Percentiles rank a stretch among this genome's conserved stretches.
phyloP scores from a whole-genome alignment of 2,888 invertebrate genomes.

The Glyphotaelius pellucidus region DNA sequence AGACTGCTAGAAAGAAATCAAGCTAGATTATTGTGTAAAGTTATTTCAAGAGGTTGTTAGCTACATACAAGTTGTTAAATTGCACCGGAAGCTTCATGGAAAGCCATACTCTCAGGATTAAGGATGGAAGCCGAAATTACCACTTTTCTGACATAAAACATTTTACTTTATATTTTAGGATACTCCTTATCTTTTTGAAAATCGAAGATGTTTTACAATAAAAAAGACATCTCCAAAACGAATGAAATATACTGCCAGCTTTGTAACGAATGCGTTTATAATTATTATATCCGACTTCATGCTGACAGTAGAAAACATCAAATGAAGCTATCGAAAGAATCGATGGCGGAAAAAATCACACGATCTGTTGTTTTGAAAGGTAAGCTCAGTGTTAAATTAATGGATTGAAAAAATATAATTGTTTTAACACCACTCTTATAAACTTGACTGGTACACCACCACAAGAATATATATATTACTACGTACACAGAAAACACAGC shows the following conservation, averaged over 20 bases:
- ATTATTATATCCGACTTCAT: not conserved
- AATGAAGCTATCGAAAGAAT: not conserved
- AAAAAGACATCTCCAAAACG: not conserved
- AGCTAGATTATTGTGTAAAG: not conserved
- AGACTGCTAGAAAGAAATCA: not conserved
- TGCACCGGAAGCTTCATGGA: not conserved
- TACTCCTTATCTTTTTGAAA: not conserved
- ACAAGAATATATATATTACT: not conserved
- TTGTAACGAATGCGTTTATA: not conserved
- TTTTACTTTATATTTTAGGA: conserved; percentile 25
- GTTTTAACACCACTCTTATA: not conserved
- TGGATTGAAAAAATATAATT: not conserved
- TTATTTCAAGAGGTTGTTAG: not conserved
- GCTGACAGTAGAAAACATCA: not conserved
- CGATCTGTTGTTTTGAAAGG: conserved; percentile 20
- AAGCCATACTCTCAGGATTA: not conserved
- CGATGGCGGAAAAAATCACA: not conserved
- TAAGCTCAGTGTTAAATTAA: conserved; percentile 3
- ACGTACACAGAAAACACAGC: not conserved
- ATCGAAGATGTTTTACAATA: not conserved
- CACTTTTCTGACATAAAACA: conserved; percentile 8
- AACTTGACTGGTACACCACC: not conserved
- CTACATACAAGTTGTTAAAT: not conserved
- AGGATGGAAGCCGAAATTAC: not conserved
- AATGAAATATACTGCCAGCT: not conserved